Conservation (phyloP, 1,140 invertebrate species). For the Cyphomyrmex costatus region DNA sequence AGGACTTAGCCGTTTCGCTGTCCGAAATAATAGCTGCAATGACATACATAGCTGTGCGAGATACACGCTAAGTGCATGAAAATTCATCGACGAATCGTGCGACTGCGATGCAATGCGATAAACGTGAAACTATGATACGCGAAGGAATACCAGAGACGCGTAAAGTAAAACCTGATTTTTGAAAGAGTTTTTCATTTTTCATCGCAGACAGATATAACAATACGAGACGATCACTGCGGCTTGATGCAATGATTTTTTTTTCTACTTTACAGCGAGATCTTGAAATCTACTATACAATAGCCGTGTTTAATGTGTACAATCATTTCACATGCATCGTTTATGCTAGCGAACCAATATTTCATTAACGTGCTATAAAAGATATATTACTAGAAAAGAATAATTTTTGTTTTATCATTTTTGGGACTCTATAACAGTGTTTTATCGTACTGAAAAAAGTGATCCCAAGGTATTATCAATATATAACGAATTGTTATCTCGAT, state of each 20-base stretch:
- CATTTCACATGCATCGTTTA: conserved; percentile 7
- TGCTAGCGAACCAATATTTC: not conserved
- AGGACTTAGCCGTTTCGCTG: conserved; percentile 76
- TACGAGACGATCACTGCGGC: not conserved
- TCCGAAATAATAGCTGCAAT: conserved; percentile 53
- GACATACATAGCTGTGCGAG: conserved; percentile 17
- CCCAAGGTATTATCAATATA: not conserved
- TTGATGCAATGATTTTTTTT: conserved; percentile 1
- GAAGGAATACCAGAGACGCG: too few relatives aligned
- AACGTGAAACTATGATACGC: not conserved
- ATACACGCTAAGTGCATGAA: conserved; percentile 1
- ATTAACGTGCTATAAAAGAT: not conserved
- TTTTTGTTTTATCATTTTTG: conserved; percentile 9
- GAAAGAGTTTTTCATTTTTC: not conserved
- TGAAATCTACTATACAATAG: not conserved
- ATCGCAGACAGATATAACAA: not conserved
- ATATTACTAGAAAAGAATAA: conserved; percentile 4
- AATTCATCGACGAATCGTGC: conserved; percentile 20
- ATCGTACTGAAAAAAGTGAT: not conserved
- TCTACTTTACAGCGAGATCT: not conserved
- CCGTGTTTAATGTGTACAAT: conserved; percentile 29
- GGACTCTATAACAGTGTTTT: not conserved
- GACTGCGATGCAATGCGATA: not conserved
- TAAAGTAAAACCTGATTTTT: not conserved
- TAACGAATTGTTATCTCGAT: not conserved